Conservation (phyloP, 2,113 vertebrate genomes). For the Ancistrus triradiatus region DNA sequence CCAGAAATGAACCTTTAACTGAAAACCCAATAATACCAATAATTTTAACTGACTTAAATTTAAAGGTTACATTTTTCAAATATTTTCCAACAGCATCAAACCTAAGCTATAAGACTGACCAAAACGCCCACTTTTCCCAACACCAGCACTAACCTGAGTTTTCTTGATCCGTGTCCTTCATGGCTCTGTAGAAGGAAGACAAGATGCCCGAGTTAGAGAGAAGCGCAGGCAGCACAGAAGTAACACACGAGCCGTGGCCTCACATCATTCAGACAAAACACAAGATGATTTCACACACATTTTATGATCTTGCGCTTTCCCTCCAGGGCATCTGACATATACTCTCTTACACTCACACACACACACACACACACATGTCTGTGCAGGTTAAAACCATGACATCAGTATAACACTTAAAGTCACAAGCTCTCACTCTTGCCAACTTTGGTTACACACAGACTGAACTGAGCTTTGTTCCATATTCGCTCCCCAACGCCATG, state of each 20-base stretch:
- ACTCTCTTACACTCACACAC: neutral
- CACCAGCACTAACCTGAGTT: slow-evolving; percentile 20
- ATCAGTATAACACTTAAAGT: slow-evolving; percentile 31
- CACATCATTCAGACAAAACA: slow-evolving; percentile 21
- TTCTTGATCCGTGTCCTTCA: slow-evolving; percentile 32
- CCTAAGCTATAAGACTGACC: too few species aligned
- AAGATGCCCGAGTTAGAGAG: neutral
- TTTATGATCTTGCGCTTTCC: slow-evolving; percentile 29
- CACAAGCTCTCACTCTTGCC: slow-evolving; percentile 19
- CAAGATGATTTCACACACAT: slow-evolving; percentile 36
- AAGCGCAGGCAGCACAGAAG: neutral
- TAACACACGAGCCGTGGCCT: neutral
- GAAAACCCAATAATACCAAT: too few species aligned
- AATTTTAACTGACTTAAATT: too few species aligned
- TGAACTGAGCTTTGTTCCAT: too few species aligned
- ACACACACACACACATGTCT: slow-evolving; percentile 24
- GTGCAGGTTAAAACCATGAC: slow-evolving; percentile 39
- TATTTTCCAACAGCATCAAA: too few species aligned
- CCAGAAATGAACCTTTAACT: too few species aligned
- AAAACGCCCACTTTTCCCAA: neutral
- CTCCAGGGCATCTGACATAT: slow-evolving; percentile 24
- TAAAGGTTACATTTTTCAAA: too few species aligned
- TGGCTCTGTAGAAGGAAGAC: slow-evolving; percentile 16
- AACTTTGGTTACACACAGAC: neutral
- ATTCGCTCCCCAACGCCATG: too few species aligned